A percentile compares a stretch with the other conserved stretches of the same genome.
phyloP scores from a whole-genome alignment of 2,888 invertebrate genomes.

The Ryuthela nishihirai region DNA sequence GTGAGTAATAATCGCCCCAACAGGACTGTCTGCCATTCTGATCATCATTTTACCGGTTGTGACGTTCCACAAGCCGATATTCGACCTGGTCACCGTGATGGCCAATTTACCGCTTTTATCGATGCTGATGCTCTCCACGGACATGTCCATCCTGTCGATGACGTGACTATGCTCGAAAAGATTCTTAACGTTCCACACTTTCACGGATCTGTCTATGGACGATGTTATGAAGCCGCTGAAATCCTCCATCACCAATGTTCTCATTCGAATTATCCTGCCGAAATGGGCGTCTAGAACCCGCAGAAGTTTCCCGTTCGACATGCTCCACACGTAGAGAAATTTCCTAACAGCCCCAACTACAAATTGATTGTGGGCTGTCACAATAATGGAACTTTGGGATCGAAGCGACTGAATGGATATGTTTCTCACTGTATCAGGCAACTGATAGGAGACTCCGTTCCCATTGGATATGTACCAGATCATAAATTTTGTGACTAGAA shows the following conservation, averaged over 20 bases:
- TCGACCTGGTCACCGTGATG: conserved; percentile 87
- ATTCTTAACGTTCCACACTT: conserved; percentile 99
- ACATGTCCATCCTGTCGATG: conserved; percentile 89
- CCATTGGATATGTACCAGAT: conserved; percentile 51
- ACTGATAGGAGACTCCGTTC: conserved; percentile 41
- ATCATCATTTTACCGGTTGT: conserved; percentile 74
- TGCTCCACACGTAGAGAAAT: conserved; percentile 89
- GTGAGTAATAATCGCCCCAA: conserved; percentile 91
- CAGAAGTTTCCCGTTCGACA: conserved; percentile 72
- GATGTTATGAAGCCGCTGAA: conserved; percentile 73
- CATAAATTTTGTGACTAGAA: conserved; percentile 49
- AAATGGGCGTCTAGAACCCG: conserved; percentile 95
- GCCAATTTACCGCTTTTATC: conserved; percentile 69
- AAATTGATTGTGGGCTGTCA: conserved; percentile 83
- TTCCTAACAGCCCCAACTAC: conserved; percentile 94
- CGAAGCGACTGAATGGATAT: conserved; percentile 86
- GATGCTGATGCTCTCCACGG: conserved; percentile 75
- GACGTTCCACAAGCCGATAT: conserved; percentile 92
- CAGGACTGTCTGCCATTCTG: conserved; percentile 81
- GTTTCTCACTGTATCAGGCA: conserved; percentile 70
- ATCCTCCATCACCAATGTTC: conserved; percentile 76
- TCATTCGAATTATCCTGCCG: conserved; percentile 87
- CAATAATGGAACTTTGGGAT: conserved; percentile 78
- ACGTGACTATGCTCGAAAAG: conserved; percentile 96
- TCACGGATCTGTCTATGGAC: conserved; percentile 94